phyloP scores from a whole-genome alignment of 2,113 vertebrate genomes.

The Ophiodon elongatus region DNA sequence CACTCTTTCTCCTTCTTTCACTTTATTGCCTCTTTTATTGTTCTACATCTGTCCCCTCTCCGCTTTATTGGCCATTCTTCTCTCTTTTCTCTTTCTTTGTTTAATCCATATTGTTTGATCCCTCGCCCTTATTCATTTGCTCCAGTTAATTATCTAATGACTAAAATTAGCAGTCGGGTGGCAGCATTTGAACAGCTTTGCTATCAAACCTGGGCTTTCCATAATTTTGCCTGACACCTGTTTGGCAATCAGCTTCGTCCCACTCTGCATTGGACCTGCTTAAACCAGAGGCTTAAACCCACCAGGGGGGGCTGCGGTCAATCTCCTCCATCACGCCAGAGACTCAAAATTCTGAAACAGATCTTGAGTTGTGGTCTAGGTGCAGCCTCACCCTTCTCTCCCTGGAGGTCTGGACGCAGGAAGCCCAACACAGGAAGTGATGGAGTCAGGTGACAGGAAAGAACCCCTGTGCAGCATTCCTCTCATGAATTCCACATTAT shows the following conservation, averaged over 20 bases:
- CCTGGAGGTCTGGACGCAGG: slow-evolving; percentile 55
- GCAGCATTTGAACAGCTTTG: slow-evolving; percentile 3
- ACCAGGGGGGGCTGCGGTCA: accelerated
- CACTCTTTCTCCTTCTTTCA: slow-evolving; percentile 23
- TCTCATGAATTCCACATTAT: slow-evolving; percentile 72
- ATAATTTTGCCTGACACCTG: background rate
- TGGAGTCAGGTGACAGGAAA: slow-evolving; percentile 82
- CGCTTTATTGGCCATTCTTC: slow-evolving; percentile 7
- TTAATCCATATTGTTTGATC: slow-evolving; percentile 1
- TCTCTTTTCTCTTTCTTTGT: background rate
- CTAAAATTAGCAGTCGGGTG: background rate
- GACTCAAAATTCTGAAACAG: background rate
- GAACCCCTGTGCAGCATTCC: slow-evolving; percentile 62
- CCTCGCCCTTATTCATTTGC: background rate
- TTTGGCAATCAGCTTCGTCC: background rate
- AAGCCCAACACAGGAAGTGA: slow-evolving; percentile 71
- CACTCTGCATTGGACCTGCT: background rate
- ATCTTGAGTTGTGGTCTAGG: background rate
- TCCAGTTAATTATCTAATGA: background rate
- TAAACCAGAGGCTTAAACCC: background rate
- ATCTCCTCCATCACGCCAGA: background rate
- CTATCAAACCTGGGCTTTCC: background rate
- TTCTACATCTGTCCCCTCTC: background rate
- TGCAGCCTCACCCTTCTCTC: slow-evolving; percentile 33
- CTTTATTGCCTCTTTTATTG: slow-evolving; percentile 39